Percentiles rank a stretch among this genome's conserved stretches.
phyloP scores from a whole-genome alignment of 2,888 invertebrate genomes.

The Gandaritis pyraliata region DNA sequence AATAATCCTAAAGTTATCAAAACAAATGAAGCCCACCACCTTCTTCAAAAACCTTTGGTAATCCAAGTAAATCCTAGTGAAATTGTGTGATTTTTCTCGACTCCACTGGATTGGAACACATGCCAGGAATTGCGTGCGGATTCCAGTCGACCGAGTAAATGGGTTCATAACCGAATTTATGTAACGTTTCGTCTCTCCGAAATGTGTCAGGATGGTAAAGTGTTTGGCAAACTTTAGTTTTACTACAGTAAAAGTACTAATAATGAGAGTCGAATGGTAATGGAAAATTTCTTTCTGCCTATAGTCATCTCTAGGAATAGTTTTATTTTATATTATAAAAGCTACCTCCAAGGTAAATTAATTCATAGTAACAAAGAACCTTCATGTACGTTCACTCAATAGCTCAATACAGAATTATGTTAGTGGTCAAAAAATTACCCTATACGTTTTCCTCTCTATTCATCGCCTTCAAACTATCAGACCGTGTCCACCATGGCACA shows the following conservation, averaged over 20 bases:
- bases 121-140: conserved; percentile 28
- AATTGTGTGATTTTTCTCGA: conserved; percentile 31
- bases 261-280: too few species aligned
- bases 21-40: conserved; percentile 16
- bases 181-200: conserved; percentile 19
- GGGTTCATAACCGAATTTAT: conserved; percentile 31
- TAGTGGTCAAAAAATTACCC: background rate
- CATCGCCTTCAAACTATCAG: conserved; percentile 14
- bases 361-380: too few species aligned
- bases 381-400: background rate
- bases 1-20: conserved; percentile 11
- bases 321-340: too few species aligned
- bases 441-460: conserved; percentile 4
- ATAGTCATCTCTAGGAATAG: too few species aligned
- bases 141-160: conserved; percentile 32
- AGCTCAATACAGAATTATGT: background rate
- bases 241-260: too few species aligned
- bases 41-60: conserved; percentile 22
- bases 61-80: conserved; percentile 22
- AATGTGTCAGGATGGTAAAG: conserved; percentile 10
- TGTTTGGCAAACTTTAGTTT: background rate
- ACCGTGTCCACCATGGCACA: background rate
- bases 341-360: too few species aligned
- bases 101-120: conserved; percentile 28
- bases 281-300: too few species aligned